Percentiles rank a stretch among this genome's conserved stretches.
Conservation (phyloP, 2,113 vertebrate species). For the Platysternon megacephalum region DNA sequence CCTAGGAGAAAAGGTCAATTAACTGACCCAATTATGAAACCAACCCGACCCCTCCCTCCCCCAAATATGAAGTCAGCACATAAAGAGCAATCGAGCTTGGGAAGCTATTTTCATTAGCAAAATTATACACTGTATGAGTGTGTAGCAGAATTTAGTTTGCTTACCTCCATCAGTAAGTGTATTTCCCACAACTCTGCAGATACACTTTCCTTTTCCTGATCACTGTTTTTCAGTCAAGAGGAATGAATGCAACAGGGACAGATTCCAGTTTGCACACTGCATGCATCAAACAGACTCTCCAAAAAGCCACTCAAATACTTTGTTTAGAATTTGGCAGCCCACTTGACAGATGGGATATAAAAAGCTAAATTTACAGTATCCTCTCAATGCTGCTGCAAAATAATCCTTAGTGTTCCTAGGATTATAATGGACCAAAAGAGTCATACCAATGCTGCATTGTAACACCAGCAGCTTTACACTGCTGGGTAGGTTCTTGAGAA, state of each 20-base stretch:
- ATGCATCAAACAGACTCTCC: neutral
- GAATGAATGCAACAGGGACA: neutral
- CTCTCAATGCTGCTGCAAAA: conserved; percentile 6
- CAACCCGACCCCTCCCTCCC: conserved; percentile 1
- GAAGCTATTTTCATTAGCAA: conserved; percentile 56
- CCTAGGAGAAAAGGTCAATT: conserved; percentile 65
- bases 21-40: conserved; percentile 60
- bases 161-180: conserved; percentile 29
- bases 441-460: conserved; percentile 6
- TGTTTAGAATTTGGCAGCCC: conserved; percentile 29
- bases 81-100: conserved; percentile 51
- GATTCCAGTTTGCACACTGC: neutral
- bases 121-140: conserved; percentile 49
- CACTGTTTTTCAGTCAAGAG: conserved; percentile 6
- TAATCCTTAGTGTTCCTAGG: conserved; percentile 4
- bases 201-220: neutral
- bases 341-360: conserved; percentile 40
- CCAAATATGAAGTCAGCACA: conserved; percentile 57
- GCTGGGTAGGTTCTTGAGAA: neutral
- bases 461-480: neutral
- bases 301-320: neutral
- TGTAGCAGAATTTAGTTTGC: conserved; percentile 62
- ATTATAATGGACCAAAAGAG: conserved; percentile 20
- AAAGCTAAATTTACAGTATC: neutral
- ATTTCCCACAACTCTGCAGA: conserved; percentile 32